Evolutionary conservation across 2,888 invertebrate genomes (phyloP).

Genomic region (Pseudanteris insignis): DNA sequence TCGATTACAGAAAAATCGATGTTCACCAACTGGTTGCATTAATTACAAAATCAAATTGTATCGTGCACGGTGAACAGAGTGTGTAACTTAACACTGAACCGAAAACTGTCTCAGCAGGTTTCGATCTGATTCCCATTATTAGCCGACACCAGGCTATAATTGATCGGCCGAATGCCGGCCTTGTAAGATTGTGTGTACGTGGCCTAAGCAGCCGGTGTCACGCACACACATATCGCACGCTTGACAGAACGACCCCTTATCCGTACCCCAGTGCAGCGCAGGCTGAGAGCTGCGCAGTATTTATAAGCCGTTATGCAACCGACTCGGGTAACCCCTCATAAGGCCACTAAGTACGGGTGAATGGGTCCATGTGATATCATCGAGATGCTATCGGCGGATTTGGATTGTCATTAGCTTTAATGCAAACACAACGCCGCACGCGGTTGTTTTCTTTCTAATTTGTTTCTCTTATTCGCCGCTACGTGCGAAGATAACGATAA

Average conservation of each 20-base stretch:
- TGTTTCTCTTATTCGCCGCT: constrained; percentile 19
- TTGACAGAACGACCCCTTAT: constrained; percentile 37
- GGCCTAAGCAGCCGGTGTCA: constrained; percentile 43
- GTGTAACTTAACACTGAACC: neutral
- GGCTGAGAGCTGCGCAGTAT: constrained; percentile 45
- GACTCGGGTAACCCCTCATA: constrained; percentile 46
- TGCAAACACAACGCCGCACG: constrained; percentile 43
- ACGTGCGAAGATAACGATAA: constrained; percentile 23
- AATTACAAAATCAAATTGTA: too few species aligned
- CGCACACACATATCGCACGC: constrained; percentile 41
- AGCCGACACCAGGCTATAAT: constrained; percentile 62
- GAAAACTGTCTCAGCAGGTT: constrained; percentile 50
- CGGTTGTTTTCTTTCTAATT: too few species aligned
- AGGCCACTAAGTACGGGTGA: constrained; percentile 48
- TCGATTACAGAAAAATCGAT: too few species aligned
- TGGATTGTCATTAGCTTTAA: constrained; percentile 50
- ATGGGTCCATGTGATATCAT: constrained; percentile 51
- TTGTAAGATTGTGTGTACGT: constrained; percentile 40
- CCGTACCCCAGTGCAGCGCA: constrained; percentile 29
- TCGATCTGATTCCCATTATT: constrained; percentile 61
- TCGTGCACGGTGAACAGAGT: too few species aligned
- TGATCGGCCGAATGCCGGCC: constrained; percentile 60
- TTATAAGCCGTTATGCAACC: constrained; percentile 52
- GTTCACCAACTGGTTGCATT: too few species aligned
- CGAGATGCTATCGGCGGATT: constrained; percentile 55